Base-by-base conservation (phyloP, 1,140 invertebrate genomes). In the Caerostris extrusa region DNA sequence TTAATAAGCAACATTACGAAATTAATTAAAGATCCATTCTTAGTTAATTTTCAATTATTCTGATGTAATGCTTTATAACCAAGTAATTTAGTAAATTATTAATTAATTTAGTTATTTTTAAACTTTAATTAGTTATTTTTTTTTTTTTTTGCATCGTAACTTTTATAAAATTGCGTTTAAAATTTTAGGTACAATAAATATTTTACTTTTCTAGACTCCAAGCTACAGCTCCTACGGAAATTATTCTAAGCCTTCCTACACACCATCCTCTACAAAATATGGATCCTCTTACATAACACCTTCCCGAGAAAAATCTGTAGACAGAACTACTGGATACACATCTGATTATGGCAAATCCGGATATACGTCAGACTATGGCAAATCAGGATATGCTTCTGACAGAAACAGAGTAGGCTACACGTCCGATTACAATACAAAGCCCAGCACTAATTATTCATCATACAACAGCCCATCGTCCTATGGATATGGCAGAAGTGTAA, bases 361-460 rank as follows among this genome's bases (percentile, higher is more conserved):
- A 12, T 95, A 95, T 60, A 86, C 90, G 1, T 95, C 94, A 5
- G 94, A 95, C 82, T 95, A 95, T 61, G 91, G 94, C 17, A 88
- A 91, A 19, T 94, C 93, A 5, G 94, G 94, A 6, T 94, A 94
- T 82, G 19, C 90, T 8, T 94, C 94, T 10, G 94, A 90, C 64
- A 55, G 88, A 3, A 94, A 61, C 82, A 58, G 89, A 53, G 77
- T 77, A 6, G 93, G 94, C 0, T 94, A 94, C 60, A 90, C 94
- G 3, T 91, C 94, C 3, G 91, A 87, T n/a, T 94, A 95, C 86
- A 92, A 90, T 17, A 12, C 93, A 7, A 92, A 86, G 60, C 89
- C 85, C 14, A 67, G 12, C 53, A 34, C 67, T 2, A 86, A 71
- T 34, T 89, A 93, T 55, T 88, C 64, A 2, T 89, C 86, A 14